Evolutionary conservation across 1,140 invertebrate genomes (phyloP), one percentile per base, ranked within the genome.

Genomic region (Phthorimaea operculella): DNA sequence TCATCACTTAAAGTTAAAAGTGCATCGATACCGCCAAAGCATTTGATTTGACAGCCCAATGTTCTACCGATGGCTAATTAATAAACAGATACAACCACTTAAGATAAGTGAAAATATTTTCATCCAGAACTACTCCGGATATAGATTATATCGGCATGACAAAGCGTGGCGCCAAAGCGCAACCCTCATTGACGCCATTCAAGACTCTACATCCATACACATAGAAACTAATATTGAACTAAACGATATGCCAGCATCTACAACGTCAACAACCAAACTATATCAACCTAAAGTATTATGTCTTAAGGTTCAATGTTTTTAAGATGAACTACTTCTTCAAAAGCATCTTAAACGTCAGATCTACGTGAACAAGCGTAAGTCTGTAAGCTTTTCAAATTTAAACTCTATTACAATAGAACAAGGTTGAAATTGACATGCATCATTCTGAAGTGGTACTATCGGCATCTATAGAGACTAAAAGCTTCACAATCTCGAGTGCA

Each of bases 41-140:
- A 75, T 81, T 72, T 66, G 62, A 72, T 81, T 73, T 83, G 81
- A 84, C 79, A 83, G 81, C 78, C 74, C 74, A 58, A 75, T 76
- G 69, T 76, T 73, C 75, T 76, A 66, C 71, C 69, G 55, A 73
- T 72, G 72, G 66, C 68, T 85, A 85, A 85, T 85, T 83, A 85
- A 85, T 85, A 83, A 85, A 72, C 79, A 85, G 81, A 83, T 82
- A 83, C 78, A 83, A 76, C 77, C 82, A 85, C 82, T 85, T 85
- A 80, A 82, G 81, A 84, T 84, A 82, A 84, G 73, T 78, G 73
- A 81, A 82, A 85, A 85, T 80, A 81, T 80, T 84, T 84, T 83
- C 79, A 80, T 80, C 78, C 78, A 72, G 66, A 85, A 79, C 74
- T 72, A 66, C 76, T 79, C 76, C 81, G 81, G 81, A 85, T 82